phyloP scores from a whole-genome alignment of 2,797 vertebrate genomes.

The Enteromius radiatus region DNA sequence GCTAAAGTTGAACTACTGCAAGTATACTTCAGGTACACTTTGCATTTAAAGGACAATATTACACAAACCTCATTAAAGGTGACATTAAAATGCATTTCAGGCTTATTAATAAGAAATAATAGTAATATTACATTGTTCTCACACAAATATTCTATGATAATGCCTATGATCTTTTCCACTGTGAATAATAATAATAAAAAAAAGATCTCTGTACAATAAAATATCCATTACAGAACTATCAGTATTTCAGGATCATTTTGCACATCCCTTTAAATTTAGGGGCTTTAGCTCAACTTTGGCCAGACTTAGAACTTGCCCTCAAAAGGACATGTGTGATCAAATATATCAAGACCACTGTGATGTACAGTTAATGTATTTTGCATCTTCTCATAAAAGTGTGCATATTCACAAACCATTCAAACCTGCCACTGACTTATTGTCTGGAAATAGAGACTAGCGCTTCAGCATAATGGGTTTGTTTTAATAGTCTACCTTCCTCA shows the following conservation, averaged over 20 bases:
- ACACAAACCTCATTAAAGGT: too few relatives aligned
- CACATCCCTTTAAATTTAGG: neutral
- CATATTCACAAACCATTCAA: conserved; percentile 2
- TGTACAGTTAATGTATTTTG: neutral
- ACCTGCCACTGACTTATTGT: neutral
- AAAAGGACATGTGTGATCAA: neutral
- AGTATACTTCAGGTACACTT: too few relatives aligned
- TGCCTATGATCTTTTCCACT: neutral
- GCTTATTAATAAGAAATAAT: too few relatives aligned
- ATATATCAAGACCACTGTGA: neutral
- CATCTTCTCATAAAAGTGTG: neutral
- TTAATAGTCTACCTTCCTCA: conserved; percentile 21
- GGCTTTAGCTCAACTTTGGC: neutral
- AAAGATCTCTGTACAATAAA: neutral
- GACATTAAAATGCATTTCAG: too few relatives aligned
- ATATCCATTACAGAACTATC: neutral
- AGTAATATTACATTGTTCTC: too few relatives aligned
- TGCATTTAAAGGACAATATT: too few relatives aligned
- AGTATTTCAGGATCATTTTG: neutral
- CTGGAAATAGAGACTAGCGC: neutral
- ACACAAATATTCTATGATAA: neutral
- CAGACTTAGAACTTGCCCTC: neutral
- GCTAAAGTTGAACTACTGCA: too few relatives aligned
- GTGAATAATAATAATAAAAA: too few relatives aligned
- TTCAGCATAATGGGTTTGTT: conserved; percentile 1